Evolutionary conservation across 2,113 vertebrate genomes (phyloP), one percentile per base, ranked within the genome.

Genomic region (Austrofundulus limnaeus): DNA sequence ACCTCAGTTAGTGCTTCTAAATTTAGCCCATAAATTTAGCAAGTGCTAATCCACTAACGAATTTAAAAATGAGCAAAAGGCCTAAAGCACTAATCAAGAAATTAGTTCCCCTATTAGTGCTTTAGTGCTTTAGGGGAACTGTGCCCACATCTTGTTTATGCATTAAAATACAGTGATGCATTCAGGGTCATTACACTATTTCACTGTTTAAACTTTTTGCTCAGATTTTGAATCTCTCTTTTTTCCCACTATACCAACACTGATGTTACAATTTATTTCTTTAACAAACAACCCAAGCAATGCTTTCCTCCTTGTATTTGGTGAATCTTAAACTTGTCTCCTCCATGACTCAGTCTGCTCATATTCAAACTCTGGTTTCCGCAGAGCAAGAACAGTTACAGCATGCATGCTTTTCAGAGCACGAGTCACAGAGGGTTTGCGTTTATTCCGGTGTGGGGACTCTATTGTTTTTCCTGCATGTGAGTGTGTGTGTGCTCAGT

Each of bases 291-390:
- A 25, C 49, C 14, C 31, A 63, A 52, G 46, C 23, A 45, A 52
- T 54, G 51, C 57, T 57, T 65, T 77, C 17, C 54, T 38, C 8
- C 52, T 75, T 57, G 31, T 10, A 21, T 48, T 72, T 78, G 64
- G 67, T 62, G n/a, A 9, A 46, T 19, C 7, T 46, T 20, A 64
- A 70, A 63, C 38, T 57, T 9, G 46, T 54, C 37, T 62, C 39
- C 43, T 64, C 46, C n/a, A 13, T 55, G 48, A 49, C 45, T 69
- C 61, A 43, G 66, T 60, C 53, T 28, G 21, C 53, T 61, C 56
- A 61, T 52, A 74, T 53, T 53, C 60, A 73, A 72, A 73, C 65
- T 70, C 57, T 23, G 75, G 34, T 72, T 71, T 64, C 53, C 67
- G 70, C 62, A 21, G 34, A 66, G 63, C 66, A 11, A 28, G 51